Evolutionary conservation across 2,113 vertebrate genomes (phyloP).

Genomic region (Nanorana parkeri): DNA sequence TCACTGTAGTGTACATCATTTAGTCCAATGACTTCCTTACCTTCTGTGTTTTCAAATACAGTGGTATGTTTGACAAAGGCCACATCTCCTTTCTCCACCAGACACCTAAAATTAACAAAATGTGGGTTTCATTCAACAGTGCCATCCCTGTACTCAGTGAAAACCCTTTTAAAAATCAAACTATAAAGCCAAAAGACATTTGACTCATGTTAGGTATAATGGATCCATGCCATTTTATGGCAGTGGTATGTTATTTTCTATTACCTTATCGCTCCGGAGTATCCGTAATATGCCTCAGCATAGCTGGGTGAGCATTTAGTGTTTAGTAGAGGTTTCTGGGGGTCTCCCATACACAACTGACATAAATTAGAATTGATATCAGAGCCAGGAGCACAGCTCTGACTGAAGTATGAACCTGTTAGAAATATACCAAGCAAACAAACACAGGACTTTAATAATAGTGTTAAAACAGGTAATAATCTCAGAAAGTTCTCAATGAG

Average conservation of each 20-base stretch:
- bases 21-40: conserved; percentile 63
- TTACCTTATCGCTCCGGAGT: conserved; percentile 84
- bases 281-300: conserved; percentile 81
- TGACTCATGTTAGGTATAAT: too few species aligned
- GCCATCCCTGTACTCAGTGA: too few species aligned
- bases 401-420: conserved; percentile 75
- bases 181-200: too few species aligned
- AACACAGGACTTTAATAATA: too few species aligned
- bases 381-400: conserved; percentile 86
- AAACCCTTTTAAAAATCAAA: too few species aligned
- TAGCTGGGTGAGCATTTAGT: conserved; percentile 75
- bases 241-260: neutral
- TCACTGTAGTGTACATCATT: too few species aligned
- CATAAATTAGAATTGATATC: conserved; percentile 76
- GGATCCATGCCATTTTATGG: too few species aligned
- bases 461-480: too few species aligned
- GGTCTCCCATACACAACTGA: conserved; percentile 72
- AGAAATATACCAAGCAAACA: neutral
- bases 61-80: conserved; percentile 88
- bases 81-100: conserved; percentile 80
- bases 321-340: conserved; percentile 36
- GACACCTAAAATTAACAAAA: conserved; percentile 74
- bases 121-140: neutral
- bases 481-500: too few species aligned
- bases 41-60: conserved; percentile 77